A percentile compares a stretch with the other conserved stretches of the same genome.
These are phyloP conservation scores for Cephus spinipes DNA, from an alignment of 2,888 invertebrate genomes.

Conservation along the genomic window DNA sequence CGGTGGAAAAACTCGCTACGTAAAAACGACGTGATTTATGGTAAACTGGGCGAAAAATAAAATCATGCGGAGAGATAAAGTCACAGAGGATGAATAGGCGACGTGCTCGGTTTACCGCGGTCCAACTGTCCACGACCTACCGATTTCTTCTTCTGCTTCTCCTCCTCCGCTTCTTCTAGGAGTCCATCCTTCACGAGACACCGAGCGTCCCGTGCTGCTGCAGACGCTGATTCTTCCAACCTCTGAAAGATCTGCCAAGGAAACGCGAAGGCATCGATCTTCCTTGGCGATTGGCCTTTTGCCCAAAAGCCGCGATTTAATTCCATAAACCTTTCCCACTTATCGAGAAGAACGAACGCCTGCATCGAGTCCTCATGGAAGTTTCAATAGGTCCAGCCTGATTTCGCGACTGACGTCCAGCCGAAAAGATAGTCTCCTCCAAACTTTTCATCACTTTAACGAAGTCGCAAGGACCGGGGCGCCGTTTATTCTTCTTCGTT, in stretches of 20 bases:
- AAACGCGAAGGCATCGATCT: slow-evolving; percentile 5
- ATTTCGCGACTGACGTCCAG: not conserved
- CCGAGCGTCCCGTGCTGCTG: not conserved
- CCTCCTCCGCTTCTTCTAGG: not conserved
- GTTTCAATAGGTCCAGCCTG: not conserved
- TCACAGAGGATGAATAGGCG: slow-evolving; percentile 36
- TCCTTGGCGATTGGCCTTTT: not conserved
- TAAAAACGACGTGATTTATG: slow-evolving; percentile 59
- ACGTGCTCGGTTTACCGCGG: not conserved
- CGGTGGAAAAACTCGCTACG: slow-evolving; percentile 39
- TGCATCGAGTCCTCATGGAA: not conserved
- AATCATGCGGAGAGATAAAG: slow-evolving; percentile 31
- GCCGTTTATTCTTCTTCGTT: not conserved
- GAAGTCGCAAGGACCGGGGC: not conserved
- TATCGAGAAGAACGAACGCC: not conserved
- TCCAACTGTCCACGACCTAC: slow-evolving; percentile 1
- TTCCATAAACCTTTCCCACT: not conserved
- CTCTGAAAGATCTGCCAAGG: not conserved
- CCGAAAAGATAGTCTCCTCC: not conserved
- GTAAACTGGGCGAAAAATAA: slow-evolving; percentile 34
- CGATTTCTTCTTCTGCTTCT: not conserved
- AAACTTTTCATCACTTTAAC: not conserved
- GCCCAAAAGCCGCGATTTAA: slow-evolving; percentile 1
- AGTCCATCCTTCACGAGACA: not conserved
- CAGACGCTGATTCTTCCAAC: too few species aligned